Percentiles rank a stretch among this genome's conserved stretches.
Conservation (phyloP, 2,888 invertebrate species). For the Syrphus vitripennis region DNA sequence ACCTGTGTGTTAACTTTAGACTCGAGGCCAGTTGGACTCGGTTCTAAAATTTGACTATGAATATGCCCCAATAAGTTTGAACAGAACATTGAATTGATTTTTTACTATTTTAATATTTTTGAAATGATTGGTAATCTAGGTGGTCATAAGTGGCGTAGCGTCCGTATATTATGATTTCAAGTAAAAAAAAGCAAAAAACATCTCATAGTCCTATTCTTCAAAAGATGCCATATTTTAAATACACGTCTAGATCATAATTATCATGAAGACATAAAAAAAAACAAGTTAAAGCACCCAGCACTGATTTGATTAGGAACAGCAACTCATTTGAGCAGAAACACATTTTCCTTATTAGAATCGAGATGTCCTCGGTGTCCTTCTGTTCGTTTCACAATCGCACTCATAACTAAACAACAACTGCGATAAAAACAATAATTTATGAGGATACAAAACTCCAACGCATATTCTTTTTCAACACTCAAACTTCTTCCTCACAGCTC, state of each 20-base stretch:
- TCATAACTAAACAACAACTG: conserved; percentile 55
- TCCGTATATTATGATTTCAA: no score
- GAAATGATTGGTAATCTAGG: no score
- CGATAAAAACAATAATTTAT: conserved; percentile 70
- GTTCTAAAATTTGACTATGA: no score
- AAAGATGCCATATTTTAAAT: neutral
- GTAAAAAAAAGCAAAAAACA: no score
- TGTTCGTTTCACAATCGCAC: conserved; percentile 51
- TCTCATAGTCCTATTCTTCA: neutral
- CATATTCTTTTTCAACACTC: conserved; percentile 62
- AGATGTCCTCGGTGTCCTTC: conserved; percentile 61
- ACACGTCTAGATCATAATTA: neutral
- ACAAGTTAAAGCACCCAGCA: conserved; percentile 60
- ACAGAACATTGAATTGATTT: no score
- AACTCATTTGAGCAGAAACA: conserved; percentile 71
- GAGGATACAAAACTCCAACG: conserved; percentile 69
- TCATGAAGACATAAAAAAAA: neutral
- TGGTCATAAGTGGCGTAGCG: no score
- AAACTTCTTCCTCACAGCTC: conserved; percentile 12
- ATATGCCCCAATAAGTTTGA: no score
- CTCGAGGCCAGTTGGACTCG: no score
- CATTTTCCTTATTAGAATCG: conserved; percentile 70
- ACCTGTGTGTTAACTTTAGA: no score
- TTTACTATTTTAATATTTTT: no score
- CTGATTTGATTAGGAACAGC: conserved; percentile 69